These are phyloP conservation scores for Choreutis nemorana DNA, from an alignment of 2,888 invertebrate genomes.

Conservation along the genomic window DNA sequence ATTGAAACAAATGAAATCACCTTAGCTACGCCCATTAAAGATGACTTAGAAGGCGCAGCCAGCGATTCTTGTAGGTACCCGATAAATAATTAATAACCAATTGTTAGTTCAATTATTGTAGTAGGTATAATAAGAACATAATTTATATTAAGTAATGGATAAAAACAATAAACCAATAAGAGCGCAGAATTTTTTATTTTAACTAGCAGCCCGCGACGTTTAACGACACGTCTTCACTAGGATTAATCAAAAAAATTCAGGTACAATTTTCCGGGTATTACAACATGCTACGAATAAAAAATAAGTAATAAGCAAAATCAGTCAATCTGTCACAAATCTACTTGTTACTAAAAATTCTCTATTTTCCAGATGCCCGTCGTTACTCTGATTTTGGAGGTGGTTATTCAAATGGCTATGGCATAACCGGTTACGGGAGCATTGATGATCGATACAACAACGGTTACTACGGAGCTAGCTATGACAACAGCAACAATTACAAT, in stretches of 20 bases:
- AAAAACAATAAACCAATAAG: no score
- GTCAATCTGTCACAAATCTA: neutral
- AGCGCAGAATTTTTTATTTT: no score
- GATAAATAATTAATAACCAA: no score
- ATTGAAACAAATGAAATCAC: slow-evolving; percentile 6
- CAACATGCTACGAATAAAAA: no score
- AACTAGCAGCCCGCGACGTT: no score
- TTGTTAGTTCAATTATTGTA: no score
- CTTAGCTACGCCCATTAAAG: slow-evolving; percentile 13
- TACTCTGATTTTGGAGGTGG: slow-evolving; percentile 39
- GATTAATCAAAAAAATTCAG: no score
- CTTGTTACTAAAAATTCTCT: neutral
- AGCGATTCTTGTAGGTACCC: slow-evolving; percentile 37
- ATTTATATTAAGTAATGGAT: no score
- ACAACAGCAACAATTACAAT: slow-evolving; percentile 7
- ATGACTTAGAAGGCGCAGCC: slow-evolving; percentile 40
- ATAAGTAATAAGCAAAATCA: no score
- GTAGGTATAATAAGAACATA: no score
- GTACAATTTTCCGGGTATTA: no score
- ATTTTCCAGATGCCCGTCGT: slow-evolving; percentile 27
- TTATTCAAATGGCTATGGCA: slow-evolving; percentile 18
- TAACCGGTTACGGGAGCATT: slow-evolving; percentile 29
- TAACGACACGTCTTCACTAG: no score
- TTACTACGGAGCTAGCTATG: slow-evolving; percentile 3
- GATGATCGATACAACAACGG: slow-evolving; percentile 31